Conservation (phyloP, 2,888 invertebrate genomes). For the Cataglyphis albicans region DNA sequence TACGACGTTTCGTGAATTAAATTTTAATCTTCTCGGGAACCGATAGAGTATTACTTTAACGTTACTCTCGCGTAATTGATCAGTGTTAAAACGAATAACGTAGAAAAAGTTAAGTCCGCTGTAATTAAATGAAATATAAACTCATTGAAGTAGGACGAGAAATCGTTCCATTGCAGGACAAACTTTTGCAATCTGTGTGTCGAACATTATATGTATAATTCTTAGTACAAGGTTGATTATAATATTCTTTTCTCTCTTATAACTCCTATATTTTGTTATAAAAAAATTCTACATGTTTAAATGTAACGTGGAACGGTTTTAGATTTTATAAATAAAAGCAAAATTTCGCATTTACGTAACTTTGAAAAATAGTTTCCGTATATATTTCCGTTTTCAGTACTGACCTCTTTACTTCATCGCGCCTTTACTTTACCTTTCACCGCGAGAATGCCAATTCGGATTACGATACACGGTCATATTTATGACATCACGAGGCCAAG, state of each 20-base stretch:
- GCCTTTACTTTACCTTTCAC: conserved; percentile 69
- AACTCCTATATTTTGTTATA: not conserved
- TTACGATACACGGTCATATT: conserved; percentile 82
- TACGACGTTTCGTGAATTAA: conserved; percentile 30
- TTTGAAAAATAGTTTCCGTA: not conserved
- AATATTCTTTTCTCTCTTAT: conserved; percentile 1
- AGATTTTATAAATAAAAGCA: not conserved
- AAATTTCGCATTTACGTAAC: not conserved
- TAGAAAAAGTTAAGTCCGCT: conserved; percentile 13
- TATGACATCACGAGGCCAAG: conserved; percentile 82
- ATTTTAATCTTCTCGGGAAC: conserved; percentile 29
- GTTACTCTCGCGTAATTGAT: conserved; percentile 23
- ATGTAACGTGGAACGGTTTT: not conserved
- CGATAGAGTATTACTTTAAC: not conserved
- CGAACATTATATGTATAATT: conserved; percentile 18
- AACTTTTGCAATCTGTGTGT: conserved; percentile 38
- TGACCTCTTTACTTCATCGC: conserved; percentile 70
- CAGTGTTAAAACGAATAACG: conserved; percentile 22
- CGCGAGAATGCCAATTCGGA: conserved; percentile 73
- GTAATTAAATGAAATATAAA: conserved; percentile 47
- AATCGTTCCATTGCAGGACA: conserved; percentile 33
- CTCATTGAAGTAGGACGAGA: conserved; percentile 28
- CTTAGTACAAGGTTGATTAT: conserved; percentile 13
- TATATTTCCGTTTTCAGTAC: conserved; percentile 57
- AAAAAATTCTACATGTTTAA: not conserved